A percentile compares a stretch with the other conserved stretches of the same genome.
Conservation (phyloP, 2,888 invertebrate species). For the Acrobasis consociella region DNA sequence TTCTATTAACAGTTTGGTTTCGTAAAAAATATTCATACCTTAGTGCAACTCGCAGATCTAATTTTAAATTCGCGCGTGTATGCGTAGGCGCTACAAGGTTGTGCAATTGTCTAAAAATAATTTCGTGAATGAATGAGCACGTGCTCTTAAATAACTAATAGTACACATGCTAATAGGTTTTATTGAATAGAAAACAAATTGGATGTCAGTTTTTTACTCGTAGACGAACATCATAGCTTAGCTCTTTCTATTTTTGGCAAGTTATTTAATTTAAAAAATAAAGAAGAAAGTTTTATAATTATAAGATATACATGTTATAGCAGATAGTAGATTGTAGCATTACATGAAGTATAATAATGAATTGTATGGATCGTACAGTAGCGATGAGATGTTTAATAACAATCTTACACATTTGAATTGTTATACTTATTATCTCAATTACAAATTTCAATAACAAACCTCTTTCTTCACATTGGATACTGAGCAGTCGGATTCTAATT, state of each 20-base stretch:
- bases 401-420: no score
- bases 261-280: background rate
- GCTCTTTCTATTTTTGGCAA: background rate
- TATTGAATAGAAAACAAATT: background rate
- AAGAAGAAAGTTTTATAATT: no score
- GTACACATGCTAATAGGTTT: background rate
- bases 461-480: no score
- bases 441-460: no score
- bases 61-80: slow-evolving; percentile 24
- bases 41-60: slow-evolving; percentile 8
- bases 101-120: slow-evolving; percentile 37
- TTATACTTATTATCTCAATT: no score
- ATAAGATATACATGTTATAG: no score
- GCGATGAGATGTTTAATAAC: no score
- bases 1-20: no score
- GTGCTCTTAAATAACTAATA: slow-evolving; percentile 22
- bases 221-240: background rate
- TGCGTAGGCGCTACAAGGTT: slow-evolving; percentile 33
- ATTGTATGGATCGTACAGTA: no score
- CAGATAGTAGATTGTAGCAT: no score
- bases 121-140: slow-evolving; percentile 38
- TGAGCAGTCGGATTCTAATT: no score
- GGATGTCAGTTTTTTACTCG: background rate
- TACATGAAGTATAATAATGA: no score
- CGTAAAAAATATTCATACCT: background rate